phyloP scores from a whole-genome alignment of 2,797 vertebrate genomes.

The Scolopax bukidnonensis region DNA sequence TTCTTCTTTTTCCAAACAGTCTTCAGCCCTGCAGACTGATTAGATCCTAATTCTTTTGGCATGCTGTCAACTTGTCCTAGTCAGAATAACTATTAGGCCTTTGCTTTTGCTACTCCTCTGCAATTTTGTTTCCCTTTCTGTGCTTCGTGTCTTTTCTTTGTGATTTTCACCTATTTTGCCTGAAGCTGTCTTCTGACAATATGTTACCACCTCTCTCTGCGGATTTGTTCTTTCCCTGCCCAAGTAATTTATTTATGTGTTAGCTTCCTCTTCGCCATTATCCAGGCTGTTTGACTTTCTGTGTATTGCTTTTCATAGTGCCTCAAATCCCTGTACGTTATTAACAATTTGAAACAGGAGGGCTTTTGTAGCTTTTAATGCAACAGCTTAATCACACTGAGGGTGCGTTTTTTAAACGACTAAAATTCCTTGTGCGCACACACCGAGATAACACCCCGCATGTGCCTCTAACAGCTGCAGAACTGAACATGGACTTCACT shows the following conservation, averaged over 20 bases:
- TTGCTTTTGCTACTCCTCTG: conserved; percentile 65
- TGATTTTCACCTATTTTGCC: conserved; percentile 77
- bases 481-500: not conserved
- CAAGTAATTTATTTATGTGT: conserved; percentile 72
- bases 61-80: conserved; percentile 69
- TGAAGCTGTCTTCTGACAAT: conserved; percentile 72
- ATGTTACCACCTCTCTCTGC: conserved; percentile 65
- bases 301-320: not conserved
- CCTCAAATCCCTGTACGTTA: conserved; percentile 46
- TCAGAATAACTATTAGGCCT: conserved; percentile 70
- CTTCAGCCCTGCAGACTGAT: conserved; percentile 65
- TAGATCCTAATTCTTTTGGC: conserved; percentile 76
- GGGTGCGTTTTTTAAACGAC: conserved; percentile 3
- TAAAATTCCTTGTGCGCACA: not conserved
- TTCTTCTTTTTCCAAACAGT: conserved; percentile 51
- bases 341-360: conserved; percentile 45
- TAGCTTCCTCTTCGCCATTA: conserved; percentile 25
- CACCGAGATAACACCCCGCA: not conserved
- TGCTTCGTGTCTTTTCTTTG: conserved; percentile 60
- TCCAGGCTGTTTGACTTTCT: conserved; percentile 31
- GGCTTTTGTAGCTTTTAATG: conserved; percentile 44
- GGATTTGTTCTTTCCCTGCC: conserved; percentile 73
- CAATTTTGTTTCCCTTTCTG: conserved; percentile 73
- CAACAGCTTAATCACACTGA: conserved; percentile 22
- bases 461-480: not conserved